phyloP scores from a whole-genome alignment of 53 echinoderm and acorn worm genomes.

The Holothuria scabra region DNA sequence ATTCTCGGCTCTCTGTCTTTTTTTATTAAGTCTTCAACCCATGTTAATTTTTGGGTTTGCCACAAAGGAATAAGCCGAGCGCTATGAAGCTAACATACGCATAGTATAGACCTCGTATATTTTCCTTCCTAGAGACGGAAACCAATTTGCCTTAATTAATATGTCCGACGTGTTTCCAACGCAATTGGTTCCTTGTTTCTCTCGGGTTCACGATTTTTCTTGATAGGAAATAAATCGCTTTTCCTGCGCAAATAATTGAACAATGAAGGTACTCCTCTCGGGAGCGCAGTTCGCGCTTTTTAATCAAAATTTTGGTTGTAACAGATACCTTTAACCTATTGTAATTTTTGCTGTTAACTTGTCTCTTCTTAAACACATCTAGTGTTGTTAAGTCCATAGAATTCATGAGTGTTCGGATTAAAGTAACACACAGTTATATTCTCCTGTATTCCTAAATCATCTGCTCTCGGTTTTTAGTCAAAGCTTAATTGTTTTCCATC shows the following conservation, averaged over 20 bases:
- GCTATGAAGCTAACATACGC: neutral
- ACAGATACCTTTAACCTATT: slow-evolving; percentile 5
- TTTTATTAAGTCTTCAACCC: neutral
- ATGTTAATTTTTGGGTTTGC: neutral
- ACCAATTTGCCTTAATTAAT: slow-evolving; percentile 35
- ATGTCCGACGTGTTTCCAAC: neutral
- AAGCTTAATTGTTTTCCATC: no score
- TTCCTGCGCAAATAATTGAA: slow-evolving; percentile 41
- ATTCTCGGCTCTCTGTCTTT: neutral
- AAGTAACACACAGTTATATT: neutral
- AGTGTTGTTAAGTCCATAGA: slow-evolving; percentile 8
- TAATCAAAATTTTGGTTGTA: slow-evolving; percentile 31
- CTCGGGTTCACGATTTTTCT: slow-evolving; percentile 1
- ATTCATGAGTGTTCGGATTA: neutral
- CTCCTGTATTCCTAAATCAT: no score
- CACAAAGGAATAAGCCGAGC: slow-evolving; percentile 23
- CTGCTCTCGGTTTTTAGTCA: no score
- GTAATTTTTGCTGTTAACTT: neutral
- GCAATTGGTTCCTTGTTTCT: neutral
- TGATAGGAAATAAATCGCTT: slow-evolving; percentile 46
- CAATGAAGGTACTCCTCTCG: slow-evolving; percentile 8
- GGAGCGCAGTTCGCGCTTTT: slow-evolving; percentile 30
- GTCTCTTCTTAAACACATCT: slow-evolving; percentile 14
- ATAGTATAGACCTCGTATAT: slow-evolving; percentile 8
- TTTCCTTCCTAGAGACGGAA: neutral